A percentile compares a stretch with the other conserved stretches of the same genome.
phyloP scores from a whole-genome alignment of 2,113 vertebrate genomes.

The Agapornis roseicollis region DNA sequence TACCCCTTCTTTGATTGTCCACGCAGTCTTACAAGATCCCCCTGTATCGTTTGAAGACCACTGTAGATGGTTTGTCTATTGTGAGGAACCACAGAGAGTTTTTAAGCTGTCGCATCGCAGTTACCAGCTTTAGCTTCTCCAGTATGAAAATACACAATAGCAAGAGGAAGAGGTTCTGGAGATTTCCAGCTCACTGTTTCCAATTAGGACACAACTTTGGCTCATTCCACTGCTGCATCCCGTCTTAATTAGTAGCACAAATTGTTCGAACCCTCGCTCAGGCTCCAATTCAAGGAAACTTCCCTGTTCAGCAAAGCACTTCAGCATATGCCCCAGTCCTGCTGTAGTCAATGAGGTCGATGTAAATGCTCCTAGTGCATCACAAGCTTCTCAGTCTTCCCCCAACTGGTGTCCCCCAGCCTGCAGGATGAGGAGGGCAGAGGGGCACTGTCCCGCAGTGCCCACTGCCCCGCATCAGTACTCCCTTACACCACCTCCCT shows the following conservation, averaged over 20 bases:
- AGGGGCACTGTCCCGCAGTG: rapidly evolving
- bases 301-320: neutral
- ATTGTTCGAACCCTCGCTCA: rapidly evolving
- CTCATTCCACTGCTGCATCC: neutral
- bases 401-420: rapidly evolving
- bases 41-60: slow-evolving; percentile 17
- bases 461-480: rapidly evolving
- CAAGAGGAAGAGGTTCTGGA: neutral
- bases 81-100: slow-evolving; percentile 42
- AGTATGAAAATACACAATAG: slow-evolving; percentile 32
- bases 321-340: neutral
- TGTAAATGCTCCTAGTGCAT: rapidly evolving
- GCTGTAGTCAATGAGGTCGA: neutral
- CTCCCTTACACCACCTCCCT: neutral
- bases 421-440: rapidly evolving
- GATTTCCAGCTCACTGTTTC: slow-evolving; percentile 20
- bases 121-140: slow-evolving; percentile 23
- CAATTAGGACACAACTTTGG: neutral
- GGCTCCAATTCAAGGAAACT: neutral
- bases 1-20: neutral
- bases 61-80: neutral
- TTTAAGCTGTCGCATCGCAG: neutral
- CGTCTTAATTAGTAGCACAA: neutral
- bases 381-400: neutral
- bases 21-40: slow-evolving; percentile 19